Conservation (phyloP, 2,113 vertebrate species). For the Erythrocebus patas region DNA sequence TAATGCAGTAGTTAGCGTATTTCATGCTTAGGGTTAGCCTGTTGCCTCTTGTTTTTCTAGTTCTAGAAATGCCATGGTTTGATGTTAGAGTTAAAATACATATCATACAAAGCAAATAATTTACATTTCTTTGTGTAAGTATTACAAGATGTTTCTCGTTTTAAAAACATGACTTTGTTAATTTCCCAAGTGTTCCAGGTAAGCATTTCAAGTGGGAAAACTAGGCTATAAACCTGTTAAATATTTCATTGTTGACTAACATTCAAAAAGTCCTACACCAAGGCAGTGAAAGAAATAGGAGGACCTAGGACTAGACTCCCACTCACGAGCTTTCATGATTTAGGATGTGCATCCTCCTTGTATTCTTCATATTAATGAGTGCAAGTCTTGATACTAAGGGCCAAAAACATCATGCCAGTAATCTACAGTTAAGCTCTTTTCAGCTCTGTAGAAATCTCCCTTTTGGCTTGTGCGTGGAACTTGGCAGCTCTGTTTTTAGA, state of each 20-base stretch:
- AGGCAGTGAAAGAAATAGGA: background rate
- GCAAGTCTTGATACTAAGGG: constrained; percentile 25
- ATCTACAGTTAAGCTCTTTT: constrained; percentile 75
- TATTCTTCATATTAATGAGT: constrained; percentile 43
- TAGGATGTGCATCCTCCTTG: background rate
- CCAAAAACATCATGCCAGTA: constrained; percentile 62
- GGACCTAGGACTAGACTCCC: background rate
- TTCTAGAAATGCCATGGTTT: background rate
- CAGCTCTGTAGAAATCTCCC: constrained; percentile 73
- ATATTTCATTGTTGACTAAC: background rate
- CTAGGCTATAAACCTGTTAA: background rate
- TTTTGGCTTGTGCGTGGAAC: constrained; percentile 71
- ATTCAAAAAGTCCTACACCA: background rate
- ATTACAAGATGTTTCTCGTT: background rate
- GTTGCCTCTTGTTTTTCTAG: background rate
- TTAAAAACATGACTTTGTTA: background rate
- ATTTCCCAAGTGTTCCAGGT: background rate
- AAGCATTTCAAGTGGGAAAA: background rate
- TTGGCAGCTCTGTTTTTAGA: constrained; percentile 72
- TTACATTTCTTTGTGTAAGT: constrained; percentile 3
- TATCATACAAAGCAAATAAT: background rate
- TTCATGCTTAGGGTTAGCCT: background rate
- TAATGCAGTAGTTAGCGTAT: background rate
- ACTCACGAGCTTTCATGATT: background rate
- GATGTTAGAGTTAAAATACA: background rate